These are phyloP conservation scores for Sebastes ruberrimus DNA, from an alignment of 2,797 vertebrate genomes.

Conservation along the genomic window DNA sequence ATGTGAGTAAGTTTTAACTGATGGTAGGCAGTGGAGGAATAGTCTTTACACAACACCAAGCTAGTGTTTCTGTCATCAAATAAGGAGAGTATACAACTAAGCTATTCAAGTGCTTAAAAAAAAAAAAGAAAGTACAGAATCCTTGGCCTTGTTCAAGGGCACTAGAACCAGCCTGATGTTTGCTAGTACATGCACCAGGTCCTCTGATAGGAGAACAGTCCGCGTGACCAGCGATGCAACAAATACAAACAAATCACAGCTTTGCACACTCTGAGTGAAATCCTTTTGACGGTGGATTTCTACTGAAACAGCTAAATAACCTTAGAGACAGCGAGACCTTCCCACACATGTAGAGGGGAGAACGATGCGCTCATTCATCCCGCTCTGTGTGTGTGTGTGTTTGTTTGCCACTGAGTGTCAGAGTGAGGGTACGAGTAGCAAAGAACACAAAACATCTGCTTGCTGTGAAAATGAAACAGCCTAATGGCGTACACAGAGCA, in stretches of 20 bases:
- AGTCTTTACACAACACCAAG: not conserved
- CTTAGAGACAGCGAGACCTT: conserved; percentile 54
- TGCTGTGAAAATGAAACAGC: conserved; percentile 70
- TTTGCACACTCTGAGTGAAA: conserved; percentile 30
- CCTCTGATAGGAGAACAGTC: conserved; percentile 12
- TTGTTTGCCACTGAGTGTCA: conserved; percentile 33
- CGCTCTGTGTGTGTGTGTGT: conserved; percentile 16
- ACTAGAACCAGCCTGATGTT: conserved; percentile 21
- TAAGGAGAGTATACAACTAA: not conserved
- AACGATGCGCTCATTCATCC: conserved; percentile 55
- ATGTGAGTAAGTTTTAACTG: not conserved
- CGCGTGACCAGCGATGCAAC: conserved; percentile 28
- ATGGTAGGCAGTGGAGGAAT: not conserved
- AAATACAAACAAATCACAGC: conserved; percentile 58
- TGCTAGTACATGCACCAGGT: conserved; percentile 1
- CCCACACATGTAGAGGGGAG: conserved; percentile 30
- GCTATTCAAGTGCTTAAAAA: not conserved
- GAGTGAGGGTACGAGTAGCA: conserved; percentile 44
- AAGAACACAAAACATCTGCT: conserved; percentile 72
- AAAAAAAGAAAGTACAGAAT: not conserved
- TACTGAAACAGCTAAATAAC: conserved; percentile 57
- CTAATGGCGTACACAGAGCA: conserved; percentile 69
- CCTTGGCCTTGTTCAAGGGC: conserved; percentile 41
- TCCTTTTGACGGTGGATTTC: conserved; percentile 50
- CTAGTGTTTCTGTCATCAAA: no score